Base-by-base conservation (phyloP, 2,113 vertebrate species). In the Cynopterus brachyotis region DNA sequence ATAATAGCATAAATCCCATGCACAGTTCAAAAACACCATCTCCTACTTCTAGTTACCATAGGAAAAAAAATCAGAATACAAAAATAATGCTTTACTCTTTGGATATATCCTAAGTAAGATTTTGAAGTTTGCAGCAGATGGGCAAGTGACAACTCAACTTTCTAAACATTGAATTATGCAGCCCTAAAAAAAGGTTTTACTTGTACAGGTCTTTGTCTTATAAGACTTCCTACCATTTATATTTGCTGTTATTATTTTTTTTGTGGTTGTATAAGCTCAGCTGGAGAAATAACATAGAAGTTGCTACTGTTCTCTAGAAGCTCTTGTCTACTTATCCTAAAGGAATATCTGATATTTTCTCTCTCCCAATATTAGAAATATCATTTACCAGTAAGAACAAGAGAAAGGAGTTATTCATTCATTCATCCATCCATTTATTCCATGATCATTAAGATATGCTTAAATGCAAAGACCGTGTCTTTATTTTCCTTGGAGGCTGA, bases 21-120 rank as follows among this genome's bases (percentile, higher is more conserved):
- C 22, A 67, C n/a, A 94, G 78, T 10, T 95, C 40, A 69, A 91
- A 94, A 53, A 45, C 13, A 60, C 12, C 5, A 62, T 50, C 60
- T 94, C 22, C 53, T 90, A 81, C 47, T 92, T 55, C 45, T 81
- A 40, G 0, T 40, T 67, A 55, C 13, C 40, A 13, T n/a, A 84
- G 11, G n/a, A n/a, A 91, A 42, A 11, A 95, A 93, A 94, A 95
- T 70, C 70, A 57, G 11, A 87, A 80, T 67, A 82, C 37, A 90
- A 50, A 95, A 91, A 72, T 2, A 72, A 55, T 22, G 17, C 13
- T 82, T 88, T 93, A 40, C 20, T 82, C 9, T 67, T 70, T 89
- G 53, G 50, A 81, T 20, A 55, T 35, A 75, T n/a, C 40, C 28
- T 79, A 67, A 70, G n/a, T 60, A 11, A 88, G 62, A 83, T 80